Evolutionary conservation across 30 jellyfish, hydroid and myxozoan genomes (phyloP), one percentile per base, ranked within the genome.

Genomic region (Clytia hemisphaerica): DNA sequence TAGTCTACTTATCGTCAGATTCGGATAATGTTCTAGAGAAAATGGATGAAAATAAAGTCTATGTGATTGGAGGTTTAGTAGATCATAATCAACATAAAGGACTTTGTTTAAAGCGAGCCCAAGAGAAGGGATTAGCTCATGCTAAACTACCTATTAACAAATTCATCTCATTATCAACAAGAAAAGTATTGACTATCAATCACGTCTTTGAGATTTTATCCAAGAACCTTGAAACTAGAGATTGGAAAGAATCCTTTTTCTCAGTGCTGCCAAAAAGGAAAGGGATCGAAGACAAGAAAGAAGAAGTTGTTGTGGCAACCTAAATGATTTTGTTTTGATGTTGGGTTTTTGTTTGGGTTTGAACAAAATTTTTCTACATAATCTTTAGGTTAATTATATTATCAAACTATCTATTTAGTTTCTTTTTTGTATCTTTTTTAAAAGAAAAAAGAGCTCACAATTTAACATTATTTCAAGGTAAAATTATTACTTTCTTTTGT

Each of bases 71-170:
- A 35, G 99, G 95, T 10, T 75, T 91, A 2, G 93, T 91, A 16
- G 99, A 91, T 72, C 95, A 83, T 55, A 91, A 91, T 69, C 81
- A 94, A 12, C 99, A 91, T 44, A 91, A 91, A 92, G 95, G 95
- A 1, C 75, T 91, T 28, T 91, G 94, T 66, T 78, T 74, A 45
- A 59, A 55, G 54, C 54, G 72, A 45, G 99, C 99, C 5, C 77
- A 40, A 21, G 83, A 60, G 6, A 70, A 92, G 19, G 88, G 82
- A 0, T 61, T 91, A 28, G 59, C 80, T 6, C 99, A 91, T 71
- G 95, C 95, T 1, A 77, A 84, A 16, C 82, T 91, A 4, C 99
- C 99, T 14, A 82, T 91, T 1, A 83, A 61, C 44, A 89, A 91
- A 63, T 91, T 72, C 73, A 69, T 91, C 36, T 72, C 73, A 36